These are phyloP conservation scores for Archilochus colubris DNA, from an alignment of 2,113 vertebrate genomes.

Conservation along the genomic window DNA sequence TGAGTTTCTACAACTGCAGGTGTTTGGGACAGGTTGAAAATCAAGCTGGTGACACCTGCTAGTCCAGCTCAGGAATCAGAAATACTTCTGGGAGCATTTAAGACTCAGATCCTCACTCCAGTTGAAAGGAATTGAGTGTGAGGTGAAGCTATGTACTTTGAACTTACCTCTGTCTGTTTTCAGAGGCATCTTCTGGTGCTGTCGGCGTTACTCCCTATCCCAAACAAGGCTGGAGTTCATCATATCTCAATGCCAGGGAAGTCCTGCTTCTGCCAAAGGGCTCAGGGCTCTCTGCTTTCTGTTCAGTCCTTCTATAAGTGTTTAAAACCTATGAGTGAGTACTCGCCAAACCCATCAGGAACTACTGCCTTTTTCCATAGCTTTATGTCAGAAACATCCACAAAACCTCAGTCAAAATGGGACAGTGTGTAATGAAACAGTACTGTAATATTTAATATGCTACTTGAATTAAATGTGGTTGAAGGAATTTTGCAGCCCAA, in stretches of 20 bases:
- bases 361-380: neutral
- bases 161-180: neutral
- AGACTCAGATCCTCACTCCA: neutral
- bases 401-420: slow-evolving; percentile 60
- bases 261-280: neutral
- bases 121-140: neutral
- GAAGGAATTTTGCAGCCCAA: slow-evolving; percentile 55
- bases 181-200: neutral
- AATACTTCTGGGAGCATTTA: neutral
- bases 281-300: neutral
- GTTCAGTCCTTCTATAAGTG: neutral
- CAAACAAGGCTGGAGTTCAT: neutral
- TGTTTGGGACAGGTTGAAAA: neutral
- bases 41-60: neutral
- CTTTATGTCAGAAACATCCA: slow-evolving; percentile 50
- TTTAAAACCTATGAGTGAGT: slow-evolving; percentile 1
- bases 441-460: slow-evolving; percentile 31
- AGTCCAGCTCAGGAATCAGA: neutral
- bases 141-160: neutral
- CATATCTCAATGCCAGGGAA: neutral
- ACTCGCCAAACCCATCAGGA: neutral
- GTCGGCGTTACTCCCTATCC: neutral
- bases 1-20: neutral
- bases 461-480: slow-evolving; percentile 65
- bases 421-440: slow-evolving; percentile 50